A percentile compares a stretch with the other conserved stretches of the same genome.
These are phyloP conservation scores for Cyclophora albipunctata DNA, from an alignment of 2,888 invertebrate species.

Conservation along the genomic window DNA sequence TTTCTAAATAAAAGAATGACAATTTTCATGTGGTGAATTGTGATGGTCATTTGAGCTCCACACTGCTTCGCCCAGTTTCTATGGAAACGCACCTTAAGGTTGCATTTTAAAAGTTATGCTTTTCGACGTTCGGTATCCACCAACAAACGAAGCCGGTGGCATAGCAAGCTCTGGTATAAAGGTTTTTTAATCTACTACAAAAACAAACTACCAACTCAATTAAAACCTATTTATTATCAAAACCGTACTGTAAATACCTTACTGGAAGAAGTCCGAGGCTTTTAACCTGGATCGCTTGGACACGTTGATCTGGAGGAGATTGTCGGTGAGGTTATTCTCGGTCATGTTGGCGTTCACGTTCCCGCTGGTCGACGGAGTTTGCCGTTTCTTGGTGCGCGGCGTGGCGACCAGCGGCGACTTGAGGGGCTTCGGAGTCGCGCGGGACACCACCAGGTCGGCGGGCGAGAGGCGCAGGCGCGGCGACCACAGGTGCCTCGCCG, in stretches of 20 bases:
- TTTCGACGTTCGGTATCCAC: too few relatives aligned
- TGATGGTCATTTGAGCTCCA: too few relatives aligned
- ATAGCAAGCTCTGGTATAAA: too few relatives aligned
- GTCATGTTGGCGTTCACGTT: constrained; percentile 24
- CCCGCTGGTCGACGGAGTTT: constrained; percentile 11
- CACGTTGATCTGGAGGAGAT: constrained; percentile 86
- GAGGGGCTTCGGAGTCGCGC: constrained; percentile 38
- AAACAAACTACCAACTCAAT: background rate
- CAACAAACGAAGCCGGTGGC: too few relatives aligned
- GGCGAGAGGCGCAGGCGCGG: constrained; percentile 62
- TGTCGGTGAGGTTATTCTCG: constrained; percentile 82
- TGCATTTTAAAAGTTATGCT: too few relatives aligned
- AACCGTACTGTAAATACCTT: constrained; percentile 3
- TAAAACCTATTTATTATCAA: too few relatives aligned
- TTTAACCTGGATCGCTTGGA: constrained; percentile 82
- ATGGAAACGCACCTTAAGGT: too few relatives aligned
- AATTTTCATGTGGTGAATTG: too few relatives aligned
- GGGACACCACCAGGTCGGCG: constrained; percentile 52
- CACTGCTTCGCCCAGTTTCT: too few relatives aligned
- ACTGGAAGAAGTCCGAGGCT: constrained; percentile 87
- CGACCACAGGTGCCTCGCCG: constrained; percentile 76
- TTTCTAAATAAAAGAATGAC: too few relatives aligned
- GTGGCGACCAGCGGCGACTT: constrained; percentile 37
- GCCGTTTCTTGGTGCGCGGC: constrained; percentile 22
- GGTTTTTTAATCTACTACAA: background rate